Evolutionary conservation across 2,797 vertebrate species (phyloP), one percentile per base, ranked within the genome.

Genomic region (Neostethus bicornis): DNA sequence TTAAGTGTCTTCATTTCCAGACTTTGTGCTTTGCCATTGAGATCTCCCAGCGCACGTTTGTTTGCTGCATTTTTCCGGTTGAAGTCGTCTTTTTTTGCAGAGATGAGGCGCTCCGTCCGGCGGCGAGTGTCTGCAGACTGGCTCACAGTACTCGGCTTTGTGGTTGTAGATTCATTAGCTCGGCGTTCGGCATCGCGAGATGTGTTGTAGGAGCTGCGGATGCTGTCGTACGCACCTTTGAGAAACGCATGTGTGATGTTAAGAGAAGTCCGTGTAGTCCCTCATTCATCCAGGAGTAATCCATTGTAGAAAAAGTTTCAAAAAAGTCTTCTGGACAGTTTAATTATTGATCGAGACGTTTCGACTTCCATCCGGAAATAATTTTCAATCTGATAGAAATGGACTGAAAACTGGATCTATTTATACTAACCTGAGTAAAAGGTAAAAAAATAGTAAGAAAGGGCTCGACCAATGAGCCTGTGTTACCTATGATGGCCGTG

Each of bases 191-290:
- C 96, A 16, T 94, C 93, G 4, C 41, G 73, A 0, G 95, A 98
- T 73, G 89, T 92, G 62, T 90, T 83, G 10, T 95, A 90, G 23
- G 93, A 96, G 64, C 92, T 90, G 14, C 79, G 92, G 71, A 99
- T 94, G 70, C 94, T 99, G 84, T 98, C 96, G 0, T 95, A 99
- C 2, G 96, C 97, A n/a, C n/a, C n/a, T n/a, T n/a, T n/a, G n/a
- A n/a, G n/a, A n/a, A n/a, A n/a, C n/a, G n/a, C n/a, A n/a, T n/a
- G n/a, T n/a, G n/a, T 20, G 12, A 19, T 23, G 34, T 7, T 67
- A 41, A n/a, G 51, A 12, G 34, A 10, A 14, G 8, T 58, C 20
- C 26, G 23, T n/a, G 19, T n/a, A n/a, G n/a, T n/a, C n/a, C n/a
- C n/a, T n/a, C n/a, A n/a, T n/a, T n/a, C n/a, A n/a, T n/a, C n/a